Conservation (phyloP, 1,140 invertebrate genomes). For the Achatina immaculata region DNA sequence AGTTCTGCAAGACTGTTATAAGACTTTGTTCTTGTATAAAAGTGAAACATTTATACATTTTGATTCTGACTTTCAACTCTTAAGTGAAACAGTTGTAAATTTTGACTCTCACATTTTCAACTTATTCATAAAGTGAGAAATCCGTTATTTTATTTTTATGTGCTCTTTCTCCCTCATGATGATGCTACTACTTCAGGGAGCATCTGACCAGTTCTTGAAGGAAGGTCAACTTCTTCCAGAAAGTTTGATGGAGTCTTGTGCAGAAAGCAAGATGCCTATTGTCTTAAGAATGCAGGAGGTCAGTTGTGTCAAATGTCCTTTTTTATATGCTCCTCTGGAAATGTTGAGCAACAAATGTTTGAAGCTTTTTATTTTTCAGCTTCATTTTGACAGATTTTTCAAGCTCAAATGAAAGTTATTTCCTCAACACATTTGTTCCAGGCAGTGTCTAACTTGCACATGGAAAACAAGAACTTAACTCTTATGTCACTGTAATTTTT, state of each 20-base stretch:
- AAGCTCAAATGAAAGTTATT: too few relatives aligned
- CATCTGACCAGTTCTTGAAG: conserved; percentile 85
- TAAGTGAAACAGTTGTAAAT: too few relatives aligned
- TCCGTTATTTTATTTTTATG: too few relatives aligned
- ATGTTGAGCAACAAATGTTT: too few relatives aligned
- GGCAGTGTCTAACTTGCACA: background rate
- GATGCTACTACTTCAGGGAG: conserved; percentile 76
- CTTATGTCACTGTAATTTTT: background rate
- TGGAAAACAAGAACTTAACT: background rate
- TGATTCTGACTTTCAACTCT: too few relatives aligned
- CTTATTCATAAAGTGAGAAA: too few relatives aligned
- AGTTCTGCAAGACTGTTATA: too few relatives aligned
- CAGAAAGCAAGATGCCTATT: conserved; percentile 80
- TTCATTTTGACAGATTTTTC: background rate
- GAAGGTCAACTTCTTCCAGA: conserved; percentile 87
- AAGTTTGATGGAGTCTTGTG: conserved; percentile 83
- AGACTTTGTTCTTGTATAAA: too few relatives aligned
- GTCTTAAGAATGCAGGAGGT: conserved; percentile 83
- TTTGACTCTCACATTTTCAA: too few relatives aligned
- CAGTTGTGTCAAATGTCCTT: conserved; percentile 19
- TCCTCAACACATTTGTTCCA: background rate
- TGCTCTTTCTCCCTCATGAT: too few relatives aligned
- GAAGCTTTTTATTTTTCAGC: too few relatives aligned
- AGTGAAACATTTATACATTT: too few relatives aligned
- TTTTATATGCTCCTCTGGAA: background rate